Base-by-base conservation (phyloP, 64 coral and sea anemone genomes). In the Stichodactyla helianthus region DNA sequence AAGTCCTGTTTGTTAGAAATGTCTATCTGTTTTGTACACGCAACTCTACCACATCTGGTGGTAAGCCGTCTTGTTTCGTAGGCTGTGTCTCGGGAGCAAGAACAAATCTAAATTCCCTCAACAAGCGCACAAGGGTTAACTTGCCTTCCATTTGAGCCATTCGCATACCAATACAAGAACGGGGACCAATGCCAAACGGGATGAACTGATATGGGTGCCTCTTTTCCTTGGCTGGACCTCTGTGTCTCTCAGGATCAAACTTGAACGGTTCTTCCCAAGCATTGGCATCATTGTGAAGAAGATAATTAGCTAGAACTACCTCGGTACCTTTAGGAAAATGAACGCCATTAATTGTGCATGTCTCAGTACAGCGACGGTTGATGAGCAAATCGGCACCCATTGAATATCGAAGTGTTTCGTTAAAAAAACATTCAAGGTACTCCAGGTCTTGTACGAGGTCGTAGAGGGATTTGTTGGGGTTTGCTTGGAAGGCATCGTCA, bases 201-300 rank as follows among this genome's bases (percentile, higher is more conserved):
- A 20, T 15, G 50, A 81, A 81, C 50, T 81, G 78, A 10, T 81
- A 81, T n/a, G 78, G 78, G 50, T 81, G 78, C 52, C 78, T 81
- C 35, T 52, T 74, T 31, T 74, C 68, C 68, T 74, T 81, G 20
- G 12, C 51, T 52, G 78, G 78, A 15, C 78, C 85, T 20, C 62
- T 20, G n/a, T 71, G 77, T 74, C 86, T 88, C 26, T 93, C 88
- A 50, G 92, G 92, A 77, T 89, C 77, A 31, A 93, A 93, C 14
- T 54, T 89, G 52, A 86, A 62, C 2, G 92, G 92, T 11, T 93
- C 83, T 14, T 60, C 83, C 92, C 92, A 93, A 23, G 86, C 58
- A 16, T 93, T 57, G 27, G 92, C 88, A 52, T 93, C 92, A 17
- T 44, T 35, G 82, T 89, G 83, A 51, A 93, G 52, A 53, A 85